Conservation (phyloP, 2,888 invertebrate genomes). For the Spialia ferax region DNA sequence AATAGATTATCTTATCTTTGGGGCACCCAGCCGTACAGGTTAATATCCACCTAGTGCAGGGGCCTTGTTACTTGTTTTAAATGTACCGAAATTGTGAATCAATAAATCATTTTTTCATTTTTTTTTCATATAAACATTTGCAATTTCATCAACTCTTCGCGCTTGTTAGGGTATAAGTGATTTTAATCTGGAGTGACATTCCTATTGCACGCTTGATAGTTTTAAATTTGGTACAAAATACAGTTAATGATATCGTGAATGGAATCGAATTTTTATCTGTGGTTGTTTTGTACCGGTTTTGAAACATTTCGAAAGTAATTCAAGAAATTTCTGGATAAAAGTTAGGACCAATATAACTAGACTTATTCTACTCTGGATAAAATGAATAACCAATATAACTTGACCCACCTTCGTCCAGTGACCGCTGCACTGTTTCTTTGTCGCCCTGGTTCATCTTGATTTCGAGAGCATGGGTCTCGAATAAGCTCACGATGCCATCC, state of each 20-base stretch:
- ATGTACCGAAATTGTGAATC: too few relatives aligned
- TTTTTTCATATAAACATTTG: too few relatives aligned
- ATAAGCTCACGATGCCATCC: conserved; percentile 91
- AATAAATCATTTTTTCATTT: too few relatives aligned
- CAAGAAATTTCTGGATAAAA: neutral
- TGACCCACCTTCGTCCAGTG: conserved; percentile 92
- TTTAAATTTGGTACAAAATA: neutral
- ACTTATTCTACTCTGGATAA: too few relatives aligned
- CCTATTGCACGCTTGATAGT: neutral
- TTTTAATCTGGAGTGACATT: neutral
- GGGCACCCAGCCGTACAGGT: too few relatives aligned
- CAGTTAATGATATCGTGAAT: neutral
- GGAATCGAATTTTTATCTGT: neutral
- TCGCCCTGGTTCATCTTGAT: conserved; percentile 92
- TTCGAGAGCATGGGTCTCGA: conserved; percentile 93
- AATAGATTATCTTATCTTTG: too few relatives aligned
- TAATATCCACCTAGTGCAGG: too few relatives aligned
- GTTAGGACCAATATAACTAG: neutral
- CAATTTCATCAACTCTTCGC: neutral
- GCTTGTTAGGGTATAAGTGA: conserved; percentile 1
- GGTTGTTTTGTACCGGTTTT: neutral
- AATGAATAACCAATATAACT: neutral
- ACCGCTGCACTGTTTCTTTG: conserved; percentile 91
- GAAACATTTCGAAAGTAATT: neutral
- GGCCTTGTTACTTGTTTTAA: too few relatives aligned